A percentile compares a stretch with the other conserved stretches of the same genome.
These are phyloP conservation scores for Heptranchias perlo DNA, from an alignment of 2,113 vertebrate genomes.

Conservation along the genomic window DNA sequence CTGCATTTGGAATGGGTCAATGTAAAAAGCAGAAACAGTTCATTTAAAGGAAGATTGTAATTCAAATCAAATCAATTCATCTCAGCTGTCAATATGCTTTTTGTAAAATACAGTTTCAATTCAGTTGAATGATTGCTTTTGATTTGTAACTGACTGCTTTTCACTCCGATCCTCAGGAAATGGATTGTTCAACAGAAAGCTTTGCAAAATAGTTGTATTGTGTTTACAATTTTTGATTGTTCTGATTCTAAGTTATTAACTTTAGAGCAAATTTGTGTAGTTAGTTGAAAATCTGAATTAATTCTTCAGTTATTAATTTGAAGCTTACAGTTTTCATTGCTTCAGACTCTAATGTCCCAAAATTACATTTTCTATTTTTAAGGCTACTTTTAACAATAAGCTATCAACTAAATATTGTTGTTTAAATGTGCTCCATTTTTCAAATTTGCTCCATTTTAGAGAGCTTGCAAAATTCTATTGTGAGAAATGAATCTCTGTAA, in stretches of 20 bases:
- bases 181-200: not conserved
- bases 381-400: not conserved
- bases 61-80: not conserved
- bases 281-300: not conserved
- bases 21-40: not conserved
- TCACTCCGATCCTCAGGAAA: not conserved
- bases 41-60: not conserved
- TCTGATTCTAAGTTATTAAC: not conserved
- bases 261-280: not conserved
- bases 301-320: not conserved
- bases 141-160: not conserved
- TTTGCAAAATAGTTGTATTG: not conserved
- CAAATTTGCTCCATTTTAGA: not conserved
- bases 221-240: not conserved
- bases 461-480: not conserved
- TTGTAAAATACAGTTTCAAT: not conserved
- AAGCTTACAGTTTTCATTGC: not conserved
- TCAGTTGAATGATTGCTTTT: not conserved
- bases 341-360: not conserved
- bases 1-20: not conserved
- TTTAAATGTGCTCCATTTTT: not conserved
- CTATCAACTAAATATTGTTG: not conserved
- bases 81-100: not conserved
- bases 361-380: not conserved
- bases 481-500: not conserved